phyloP scores from a whole-genome alignment of 2,797 vertebrate species.

The Bradypodion pumilum region DNA sequence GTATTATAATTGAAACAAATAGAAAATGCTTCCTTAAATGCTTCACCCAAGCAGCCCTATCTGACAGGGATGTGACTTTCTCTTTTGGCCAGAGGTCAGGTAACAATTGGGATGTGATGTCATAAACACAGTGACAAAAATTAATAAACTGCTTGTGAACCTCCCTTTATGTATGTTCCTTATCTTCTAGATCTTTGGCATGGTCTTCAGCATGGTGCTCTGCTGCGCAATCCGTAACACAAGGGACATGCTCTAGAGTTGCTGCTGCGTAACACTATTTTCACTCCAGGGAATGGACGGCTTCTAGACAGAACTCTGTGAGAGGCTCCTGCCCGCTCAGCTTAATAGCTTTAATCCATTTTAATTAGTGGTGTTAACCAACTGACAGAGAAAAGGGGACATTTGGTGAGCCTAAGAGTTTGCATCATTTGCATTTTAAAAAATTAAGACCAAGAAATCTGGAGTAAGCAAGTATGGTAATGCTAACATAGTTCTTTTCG shows the following conservation, averaged over 20 bases:
- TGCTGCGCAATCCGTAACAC: conserved; percentile 95
- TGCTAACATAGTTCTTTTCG: conserved; percentile 55
- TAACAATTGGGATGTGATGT: neutral
- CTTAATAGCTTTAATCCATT: conserved; percentile 73
- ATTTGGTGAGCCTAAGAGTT: conserved; percentile 51
- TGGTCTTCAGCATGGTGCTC: conserved; percentile 98
- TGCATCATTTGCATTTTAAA: conserved; percentile 50
- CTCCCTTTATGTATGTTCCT: conserved; percentile 56
- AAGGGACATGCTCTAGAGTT: conserved; percentile 89
- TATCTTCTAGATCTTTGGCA: conserved; percentile 89
- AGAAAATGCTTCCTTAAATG: neutral
- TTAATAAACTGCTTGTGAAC: neutral
- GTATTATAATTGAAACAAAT: too few species aligned
- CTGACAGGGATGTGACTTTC: too few species aligned
- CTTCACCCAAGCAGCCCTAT: too few species aligned
- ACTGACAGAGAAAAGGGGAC: conserved; percentile 61
- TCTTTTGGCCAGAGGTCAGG: neutral
- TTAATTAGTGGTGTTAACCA: conserved; percentile 70
- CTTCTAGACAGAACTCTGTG: conserved; percentile 64
- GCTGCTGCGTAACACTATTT: conserved; percentile 51
- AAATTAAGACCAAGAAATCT: conserved; percentile 44
- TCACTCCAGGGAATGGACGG: conserved; percentile 28
- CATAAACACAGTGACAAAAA: neutral
- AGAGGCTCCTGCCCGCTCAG: conserved; percentile 62
- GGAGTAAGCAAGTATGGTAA: conserved; percentile 44